phyloP scores from a whole-genome alignment of 2,888 invertebrate genomes.

The Platycheirus rosarum region DNA sequence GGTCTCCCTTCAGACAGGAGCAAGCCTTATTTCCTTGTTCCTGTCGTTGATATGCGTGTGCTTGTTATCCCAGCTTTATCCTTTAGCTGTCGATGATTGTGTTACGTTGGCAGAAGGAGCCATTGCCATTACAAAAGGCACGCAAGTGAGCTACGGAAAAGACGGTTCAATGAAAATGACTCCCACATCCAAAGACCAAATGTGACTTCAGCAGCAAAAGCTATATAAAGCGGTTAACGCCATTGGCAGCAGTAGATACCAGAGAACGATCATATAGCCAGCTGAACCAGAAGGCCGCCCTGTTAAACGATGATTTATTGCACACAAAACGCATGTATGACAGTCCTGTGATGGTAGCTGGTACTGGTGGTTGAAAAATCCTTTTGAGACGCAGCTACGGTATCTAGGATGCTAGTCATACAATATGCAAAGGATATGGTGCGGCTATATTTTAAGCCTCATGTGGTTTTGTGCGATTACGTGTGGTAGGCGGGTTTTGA shows the following conservation, averaged over 20 bases:
- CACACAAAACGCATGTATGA: slow-evolving; percentile 61
- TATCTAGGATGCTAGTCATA: slow-evolving; percentile 33
- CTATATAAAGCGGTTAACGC: slow-evolving; percentile 46
- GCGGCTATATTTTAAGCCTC: slow-evolving; percentile 66
- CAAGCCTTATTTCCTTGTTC: slow-evolving; percentile 68
- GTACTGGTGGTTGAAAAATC: slow-evolving; percentile 42
- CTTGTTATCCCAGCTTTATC: slow-evolving; percentile 64
- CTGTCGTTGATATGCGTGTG: slow-evolving; percentile 62
- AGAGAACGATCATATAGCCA: not conserved
- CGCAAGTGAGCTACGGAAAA: slow-evolving; percentile 24
- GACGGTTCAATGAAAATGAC: slow-evolving; percentile 47
- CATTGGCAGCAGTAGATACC: slow-evolving; percentile 14
- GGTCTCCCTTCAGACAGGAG: slow-evolving; percentile 41
- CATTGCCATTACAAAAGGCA: slow-evolving; percentile 31
- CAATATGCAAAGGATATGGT: slow-evolving; percentile 57
- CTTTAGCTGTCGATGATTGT: slow-evolving; percentile 63
- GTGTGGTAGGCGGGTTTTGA: slow-evolving; percentile 54
- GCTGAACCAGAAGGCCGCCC: slow-evolving; percentile 51
- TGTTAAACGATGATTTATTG: slow-evolving; percentile 70
- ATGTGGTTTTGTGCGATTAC: slow-evolving; percentile 69
- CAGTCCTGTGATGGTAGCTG: slow-evolving; percentile 34
- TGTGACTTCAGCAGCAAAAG: slow-evolving; percentile 56
- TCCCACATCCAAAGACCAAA: slow-evolving; percentile 55
- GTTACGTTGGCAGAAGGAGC: slow-evolving; percentile 16
- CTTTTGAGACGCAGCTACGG: slow-evolving; percentile 41